Evolutionary conservation across 2,797 vertebrate genomes (phyloP), one percentile per base, ranked within the genome.

Genomic region (Enteromius radiatus): DNA sequence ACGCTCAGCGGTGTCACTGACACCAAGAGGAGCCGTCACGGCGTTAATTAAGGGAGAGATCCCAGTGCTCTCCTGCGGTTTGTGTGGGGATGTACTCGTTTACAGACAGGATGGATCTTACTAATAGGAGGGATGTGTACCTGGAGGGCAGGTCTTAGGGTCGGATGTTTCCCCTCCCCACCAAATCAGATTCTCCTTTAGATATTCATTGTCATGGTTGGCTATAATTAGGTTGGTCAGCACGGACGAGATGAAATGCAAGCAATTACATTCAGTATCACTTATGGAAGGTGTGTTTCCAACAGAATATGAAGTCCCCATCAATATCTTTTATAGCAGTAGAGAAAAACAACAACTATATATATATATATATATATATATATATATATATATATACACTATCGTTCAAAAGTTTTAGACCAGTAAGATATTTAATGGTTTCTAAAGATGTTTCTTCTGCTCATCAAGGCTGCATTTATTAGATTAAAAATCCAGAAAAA

Each of bases 11-110:
- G 41, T 80, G 81, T 80, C 80, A 73, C 65, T 61, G 78, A 76
- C 54, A 74, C 45, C 31, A 43, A 77, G 76, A 76, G 31, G 26
- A 65, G 31, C 54, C 3, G n/a, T 56, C 12, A 70, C 36, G 31
- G 31, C 33, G 76, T 84, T 84, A 76, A 82, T 78, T 80, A 84
- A 82, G 31, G 10, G 59, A 45, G 21, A 71, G 61, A 36, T 63
- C 47, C 28, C 4, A 9, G 23, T 1, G 56, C 59, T 68, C 49
- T 68, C 9, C 43, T 38, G 54, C 11, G 23, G 19, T n/a, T 52
- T 56, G 31, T 65, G 21, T 28, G 33, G 19, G 33, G 11, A 21
- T 68, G 23, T 76, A 54, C 78, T 67, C 26, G 9, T 26, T 49
- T 59, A 6, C 11, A 45, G 23, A 43, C 17, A 52, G 47, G 10